These are phyloP conservation scores for Aphrocallistes beatrix DNA, from an alignment of 37 sponge, comb jelly and placozoan species.

Conservation along the genomic window DNA sequence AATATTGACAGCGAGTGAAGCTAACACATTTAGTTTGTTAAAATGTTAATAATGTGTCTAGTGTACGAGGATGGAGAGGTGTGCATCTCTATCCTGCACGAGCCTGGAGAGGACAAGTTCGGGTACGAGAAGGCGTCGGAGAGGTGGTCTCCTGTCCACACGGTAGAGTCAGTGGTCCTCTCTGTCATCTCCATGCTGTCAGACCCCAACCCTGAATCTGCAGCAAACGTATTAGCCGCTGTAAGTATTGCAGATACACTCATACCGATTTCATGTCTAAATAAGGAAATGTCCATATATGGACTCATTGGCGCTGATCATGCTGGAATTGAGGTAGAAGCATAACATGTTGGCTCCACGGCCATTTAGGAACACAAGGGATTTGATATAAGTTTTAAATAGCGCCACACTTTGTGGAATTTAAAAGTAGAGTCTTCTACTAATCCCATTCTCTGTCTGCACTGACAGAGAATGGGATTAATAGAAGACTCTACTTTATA, in stretches of 20 bases:
- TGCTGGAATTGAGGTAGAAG: too few species aligned
- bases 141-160: constrained; percentile 91
- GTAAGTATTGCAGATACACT: constrained; percentile 37
- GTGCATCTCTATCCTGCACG: constrained; percentile 92
- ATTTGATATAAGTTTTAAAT: too few species aligned
- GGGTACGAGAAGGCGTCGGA: constrained; percentile 91
- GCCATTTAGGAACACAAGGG: too few species aligned
- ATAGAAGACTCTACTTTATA: too few species aligned
- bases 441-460: too few species aligned
- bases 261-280: not conserved
- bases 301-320: too few species aligned
- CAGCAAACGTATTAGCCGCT: constrained; percentile 95
- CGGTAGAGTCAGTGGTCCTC: constrained; percentile 88
- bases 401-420: too few species aligned
- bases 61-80: constrained; percentile 84
- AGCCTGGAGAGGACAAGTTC: constrained; percentile 95
- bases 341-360: too few species aligned
- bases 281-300: not conserved
- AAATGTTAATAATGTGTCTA: not conserved
- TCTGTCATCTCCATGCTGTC: constrained; percentile 98
- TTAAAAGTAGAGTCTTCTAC: too few species aligned
- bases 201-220: constrained; percentile 91
- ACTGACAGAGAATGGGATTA: too few species aligned
- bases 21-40: not conserved
- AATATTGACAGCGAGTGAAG: too few species aligned